Conservation (phyloP, 2,797 vertebrate species). For the Liasis olivaceus region DNA sequence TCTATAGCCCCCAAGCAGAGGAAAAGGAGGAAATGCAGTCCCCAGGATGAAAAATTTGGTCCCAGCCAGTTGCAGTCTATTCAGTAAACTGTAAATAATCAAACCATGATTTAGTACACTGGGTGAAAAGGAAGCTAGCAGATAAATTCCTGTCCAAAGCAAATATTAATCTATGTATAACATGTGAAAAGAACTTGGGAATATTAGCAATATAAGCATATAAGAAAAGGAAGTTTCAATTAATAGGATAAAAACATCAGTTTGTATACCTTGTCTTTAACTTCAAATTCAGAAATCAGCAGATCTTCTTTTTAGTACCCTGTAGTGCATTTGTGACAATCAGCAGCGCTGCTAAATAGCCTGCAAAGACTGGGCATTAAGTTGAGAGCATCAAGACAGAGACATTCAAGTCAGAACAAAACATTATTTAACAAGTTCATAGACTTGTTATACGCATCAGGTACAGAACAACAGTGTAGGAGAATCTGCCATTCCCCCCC, state of each 20-base stretch:
- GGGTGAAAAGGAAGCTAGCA: not conserved
- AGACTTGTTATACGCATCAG: not conserved
- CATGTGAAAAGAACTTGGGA: not conserved
- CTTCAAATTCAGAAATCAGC: not conserved
- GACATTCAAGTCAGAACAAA: not conserved
- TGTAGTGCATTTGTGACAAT: not conserved
- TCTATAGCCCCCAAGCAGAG: not conserved
- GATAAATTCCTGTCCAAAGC: not conserved
- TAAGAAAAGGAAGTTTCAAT: not conserved
- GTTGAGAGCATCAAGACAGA: not conserved
- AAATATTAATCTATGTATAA: not conserved
- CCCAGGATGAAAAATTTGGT: not conserved
- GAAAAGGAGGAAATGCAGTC: not conserved
- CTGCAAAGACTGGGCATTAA: not conserved
- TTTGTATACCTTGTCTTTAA: not conserved
- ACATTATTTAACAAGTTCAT: not conserved
- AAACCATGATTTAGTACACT: not conserved
- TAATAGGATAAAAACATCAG: not conserved
- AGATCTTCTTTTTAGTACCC: not conserved
- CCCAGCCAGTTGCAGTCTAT: not conserved
- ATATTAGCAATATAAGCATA: not conserved
- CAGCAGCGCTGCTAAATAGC: not conserved
- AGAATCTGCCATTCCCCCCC: not conserved
- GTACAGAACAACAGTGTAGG: not conserved
- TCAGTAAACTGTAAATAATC: not conserved